These are phyloP conservation scores for Diadema setosum DNA, from an alignment of 35 echinoderm and acorn worm species.

Conservation along the genomic window DNA sequence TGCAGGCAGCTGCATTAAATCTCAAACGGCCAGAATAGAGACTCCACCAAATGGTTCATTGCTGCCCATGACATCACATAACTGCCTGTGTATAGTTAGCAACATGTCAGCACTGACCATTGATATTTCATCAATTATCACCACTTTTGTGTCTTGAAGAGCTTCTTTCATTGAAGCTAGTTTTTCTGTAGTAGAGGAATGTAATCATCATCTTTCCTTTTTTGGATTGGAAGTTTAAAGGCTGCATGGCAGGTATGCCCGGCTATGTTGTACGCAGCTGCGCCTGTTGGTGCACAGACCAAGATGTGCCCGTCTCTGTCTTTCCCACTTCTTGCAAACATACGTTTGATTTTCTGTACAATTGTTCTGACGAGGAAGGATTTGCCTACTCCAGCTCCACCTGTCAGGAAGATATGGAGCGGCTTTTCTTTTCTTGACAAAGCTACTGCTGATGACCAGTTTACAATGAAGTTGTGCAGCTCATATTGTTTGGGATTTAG, in stretches of 20 bases:
- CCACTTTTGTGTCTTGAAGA: not conserved
- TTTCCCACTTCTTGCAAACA: not conserved
- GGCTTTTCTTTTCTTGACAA: not conserved
- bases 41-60: constrained; percentile 8
- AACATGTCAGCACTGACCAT: not conserved
- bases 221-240: not conserved
- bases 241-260: not conserved
- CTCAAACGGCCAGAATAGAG: not conserved
- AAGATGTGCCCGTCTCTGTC: not conserved
- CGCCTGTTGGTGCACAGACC: not conserved
- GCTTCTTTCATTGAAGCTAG: not conserved
- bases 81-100: not conserved
- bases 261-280: not conserved
- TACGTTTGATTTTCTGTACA: not conserved
- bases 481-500: not conserved
- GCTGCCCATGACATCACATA: not conserved
- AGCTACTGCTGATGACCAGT: not conserved
- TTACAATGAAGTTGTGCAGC: not conserved
- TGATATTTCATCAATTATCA: constrained; percentile 12
- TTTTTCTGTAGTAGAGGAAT: not conserved
- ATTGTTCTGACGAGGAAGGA: not conserved
- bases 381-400: not conserved
- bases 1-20: not conserved
- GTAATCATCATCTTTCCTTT: not conserved
- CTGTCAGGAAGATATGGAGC: not conserved